A percentile compares a stretch with the other conserved stretches of the same genome.
phyloP scores from a whole-genome alignment of 2,797 vertebrate species.

The Takifugu ocellatus region DNA sequence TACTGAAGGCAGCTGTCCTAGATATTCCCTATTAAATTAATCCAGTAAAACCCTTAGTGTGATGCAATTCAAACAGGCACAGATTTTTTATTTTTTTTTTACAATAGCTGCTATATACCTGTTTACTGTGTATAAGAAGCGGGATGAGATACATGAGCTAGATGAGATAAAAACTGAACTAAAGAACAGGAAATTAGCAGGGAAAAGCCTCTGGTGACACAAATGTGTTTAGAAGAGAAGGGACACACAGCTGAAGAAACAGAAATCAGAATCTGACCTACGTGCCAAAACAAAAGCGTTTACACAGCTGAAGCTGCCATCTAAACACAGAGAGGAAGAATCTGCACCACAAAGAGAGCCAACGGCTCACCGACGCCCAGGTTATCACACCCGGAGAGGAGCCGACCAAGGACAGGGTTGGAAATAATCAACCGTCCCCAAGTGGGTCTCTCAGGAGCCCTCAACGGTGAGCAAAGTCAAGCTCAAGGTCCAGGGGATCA shows the following conservation, averaged over 20 bases:
- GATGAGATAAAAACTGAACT: conserved; percentile 9
- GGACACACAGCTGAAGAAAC: conserved; percentile 57
- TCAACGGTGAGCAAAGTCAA: conserved; percentile 34
- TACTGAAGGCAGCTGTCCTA: conserved; percentile 44
- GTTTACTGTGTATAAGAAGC: background rate
- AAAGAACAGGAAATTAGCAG: conserved; percentile 4
- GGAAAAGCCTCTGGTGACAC: conserved; percentile 16
- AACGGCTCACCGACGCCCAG: background rate
- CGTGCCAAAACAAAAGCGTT: conserved; percentile 50
- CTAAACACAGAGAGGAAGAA: conserved; percentile 11
- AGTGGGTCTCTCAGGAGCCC: conserved; percentile 18
- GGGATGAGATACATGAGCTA: background rate
- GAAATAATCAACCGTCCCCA: conserved; percentile 10
- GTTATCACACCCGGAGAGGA: background rate
- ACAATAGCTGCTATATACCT: conserved; percentile 30
- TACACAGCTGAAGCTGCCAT: conserved; percentile 53
- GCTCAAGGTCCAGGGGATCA: conserved; percentile 34
- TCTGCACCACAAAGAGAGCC: conserved; percentile 11
- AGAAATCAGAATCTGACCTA: conserved; percentile 50
- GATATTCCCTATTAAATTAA: conserved; percentile 48
- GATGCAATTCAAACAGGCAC: conserved; percentile 40
- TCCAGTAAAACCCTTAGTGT: conserved; percentile 30
- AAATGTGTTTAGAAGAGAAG: conserved; percentile 14
- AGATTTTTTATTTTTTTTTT: background rate
- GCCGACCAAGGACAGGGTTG: background rate